These are phyloP conservation scores for Cryptocephalus primarius DNA, from an alignment of 2,888 invertebrate genomes.

Conservation along the genomic window DNA sequence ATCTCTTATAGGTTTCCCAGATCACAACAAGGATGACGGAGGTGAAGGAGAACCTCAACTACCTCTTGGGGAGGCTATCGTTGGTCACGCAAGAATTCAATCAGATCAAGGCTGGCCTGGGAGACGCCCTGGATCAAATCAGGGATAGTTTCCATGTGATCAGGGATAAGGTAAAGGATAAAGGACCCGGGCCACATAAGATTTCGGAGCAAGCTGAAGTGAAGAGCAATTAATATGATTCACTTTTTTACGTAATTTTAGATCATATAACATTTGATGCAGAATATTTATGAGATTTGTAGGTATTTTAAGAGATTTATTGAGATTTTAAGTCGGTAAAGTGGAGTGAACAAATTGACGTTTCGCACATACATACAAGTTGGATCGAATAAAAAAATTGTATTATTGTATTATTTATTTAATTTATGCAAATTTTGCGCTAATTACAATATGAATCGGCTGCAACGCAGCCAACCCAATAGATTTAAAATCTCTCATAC, in stretches of 20 bases:
- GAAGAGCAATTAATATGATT: no score
- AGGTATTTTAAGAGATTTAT: no score
- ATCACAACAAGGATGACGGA: conserved; percentile 68
- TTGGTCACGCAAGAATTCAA: conserved; percentile 78
- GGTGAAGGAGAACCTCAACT: conserved; percentile 74
- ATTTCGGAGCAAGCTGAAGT: conserved; percentile 23
- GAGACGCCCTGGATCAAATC: conserved; percentile 59
- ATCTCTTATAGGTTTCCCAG: conserved; percentile 49
- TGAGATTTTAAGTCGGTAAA: no score
- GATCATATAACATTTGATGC: no score
- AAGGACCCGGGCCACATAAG: conserved; percentile 49
- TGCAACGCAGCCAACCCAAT: conserved; percentile 28
- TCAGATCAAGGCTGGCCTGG: conserved; percentile 65
- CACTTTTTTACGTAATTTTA: no score
- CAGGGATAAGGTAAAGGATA: conserved; percentile 40
- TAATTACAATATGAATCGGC: conserved; percentile 37
- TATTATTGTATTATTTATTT: conserved; percentile 24
- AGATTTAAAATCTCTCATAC: conserved; percentile 30
- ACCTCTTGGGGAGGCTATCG: conserved; percentile 64
- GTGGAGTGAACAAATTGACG: no score
- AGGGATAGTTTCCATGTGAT: conserved; percentile 54
- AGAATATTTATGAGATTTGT: no score
- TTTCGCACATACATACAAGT: no score
- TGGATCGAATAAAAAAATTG: no score
- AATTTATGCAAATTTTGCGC: conserved; percentile 40